These are phyloP conservation scores for Leptopterna dolabrata DNA, from an alignment of 2,888 invertebrate species.

Conservation along the genomic window DNA sequence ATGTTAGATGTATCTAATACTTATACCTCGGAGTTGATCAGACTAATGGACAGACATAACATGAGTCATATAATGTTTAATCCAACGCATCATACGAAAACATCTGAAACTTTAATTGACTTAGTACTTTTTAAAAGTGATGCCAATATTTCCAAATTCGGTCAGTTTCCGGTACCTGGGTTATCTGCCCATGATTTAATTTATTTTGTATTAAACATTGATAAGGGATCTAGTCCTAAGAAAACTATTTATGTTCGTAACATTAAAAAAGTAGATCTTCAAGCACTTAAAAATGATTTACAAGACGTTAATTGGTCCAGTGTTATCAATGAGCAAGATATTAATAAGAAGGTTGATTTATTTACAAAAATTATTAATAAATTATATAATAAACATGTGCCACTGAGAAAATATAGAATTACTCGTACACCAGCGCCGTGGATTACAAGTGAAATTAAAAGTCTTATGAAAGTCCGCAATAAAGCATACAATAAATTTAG, in stretches of 20 bases:
- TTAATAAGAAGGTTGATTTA: neutral
- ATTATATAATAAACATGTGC: neutral
- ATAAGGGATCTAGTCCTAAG: neutral
- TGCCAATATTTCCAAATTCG: too few species aligned
- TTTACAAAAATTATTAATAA: neutral
- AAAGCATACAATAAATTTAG: neutral
- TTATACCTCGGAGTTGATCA: neutral
- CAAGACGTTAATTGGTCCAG: neutral
- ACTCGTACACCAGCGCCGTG: neutral
- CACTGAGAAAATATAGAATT: neutral
- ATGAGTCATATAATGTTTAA: neutral
- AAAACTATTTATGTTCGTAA: neutral
- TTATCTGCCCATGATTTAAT: neutral
- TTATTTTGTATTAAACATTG: neutral
- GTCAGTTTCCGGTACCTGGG: too few species aligned
- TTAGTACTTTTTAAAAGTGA: neutral
- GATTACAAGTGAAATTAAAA: neutral
- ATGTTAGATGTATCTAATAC: neutral
- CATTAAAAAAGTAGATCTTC: neutral
- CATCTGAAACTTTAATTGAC: neutral
- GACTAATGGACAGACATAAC: neutral
- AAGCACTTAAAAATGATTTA: neutral
- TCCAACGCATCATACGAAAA: neutral
- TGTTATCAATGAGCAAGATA: neutral
- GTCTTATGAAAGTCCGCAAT: neutral